phyloP scores from a whole-genome alignment of 2,113 vertebrate species.

The Mastomys natalensis region DNA sequence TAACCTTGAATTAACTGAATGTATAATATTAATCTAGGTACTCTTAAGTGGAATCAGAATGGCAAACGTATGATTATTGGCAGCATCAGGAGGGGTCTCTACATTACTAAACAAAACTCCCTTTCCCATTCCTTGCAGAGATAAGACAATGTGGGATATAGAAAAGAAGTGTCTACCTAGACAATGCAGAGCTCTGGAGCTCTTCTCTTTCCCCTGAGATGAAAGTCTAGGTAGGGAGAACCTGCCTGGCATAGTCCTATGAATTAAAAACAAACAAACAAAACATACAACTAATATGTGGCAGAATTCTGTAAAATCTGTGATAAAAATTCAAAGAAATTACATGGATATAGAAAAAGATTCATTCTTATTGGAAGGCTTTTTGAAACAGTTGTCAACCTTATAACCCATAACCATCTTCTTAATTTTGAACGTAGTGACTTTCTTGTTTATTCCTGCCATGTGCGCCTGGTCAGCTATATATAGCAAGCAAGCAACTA shows the following conservation, averaged over 20 bases:
- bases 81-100: neutral
- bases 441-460: neutral
- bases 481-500: neutral
- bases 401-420: conserved; percentile 27
- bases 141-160: neutral
- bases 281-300: neutral
- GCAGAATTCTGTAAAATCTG: neutral
- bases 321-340: conserved; percentile 25
- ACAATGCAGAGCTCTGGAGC: neutral
- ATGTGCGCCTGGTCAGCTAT: neutral
- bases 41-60: conserved; percentile 1
- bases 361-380: neutral
- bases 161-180: neutral
- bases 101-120: neutral
- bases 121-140: neutral
- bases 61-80: neutral
- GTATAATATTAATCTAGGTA: neutral
- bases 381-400: neutral
- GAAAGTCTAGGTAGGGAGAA: neutral
- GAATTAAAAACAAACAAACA: neutral
- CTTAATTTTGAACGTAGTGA: conserved; percentile 50
- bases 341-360: neutral
- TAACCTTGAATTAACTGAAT: neutral
- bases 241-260: neutral
- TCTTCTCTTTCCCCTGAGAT: neutral